Conservation (phyloP, 2,797 vertebrate species). For the Centropyge bicolor region DNA sequence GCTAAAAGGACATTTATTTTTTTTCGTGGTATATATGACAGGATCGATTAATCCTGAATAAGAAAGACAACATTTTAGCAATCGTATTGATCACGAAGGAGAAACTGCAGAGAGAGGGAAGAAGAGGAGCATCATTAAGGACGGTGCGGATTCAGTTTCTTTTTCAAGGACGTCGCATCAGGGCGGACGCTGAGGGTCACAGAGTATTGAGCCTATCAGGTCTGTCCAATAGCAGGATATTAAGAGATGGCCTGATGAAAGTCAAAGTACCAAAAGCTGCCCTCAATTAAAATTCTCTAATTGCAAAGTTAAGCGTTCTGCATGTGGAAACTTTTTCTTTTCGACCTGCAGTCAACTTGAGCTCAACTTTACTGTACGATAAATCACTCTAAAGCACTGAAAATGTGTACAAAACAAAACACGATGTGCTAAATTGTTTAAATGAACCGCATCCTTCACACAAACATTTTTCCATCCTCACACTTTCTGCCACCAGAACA, state of each 20-base stretch:
- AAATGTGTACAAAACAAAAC: not conserved
- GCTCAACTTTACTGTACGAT: not conserved
- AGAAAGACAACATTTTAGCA: not conserved
- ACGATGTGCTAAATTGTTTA: slow-evolving; percentile 2
- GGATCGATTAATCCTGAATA: slow-evolving; percentile 9
- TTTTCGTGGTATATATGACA: not conserved
- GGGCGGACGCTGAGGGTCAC: slow-evolving; percentile 41
- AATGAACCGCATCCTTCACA: slow-evolving; percentile 1
- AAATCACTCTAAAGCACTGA: not conserved
- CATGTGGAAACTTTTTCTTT: slow-evolving; percentile 7
- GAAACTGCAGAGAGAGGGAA: slow-evolving; percentile 34
- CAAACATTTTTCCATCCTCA: slow-evolving; percentile 4
- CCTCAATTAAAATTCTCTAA: slow-evolving; percentile 46
- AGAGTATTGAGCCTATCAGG: slow-evolving; percentile 46
- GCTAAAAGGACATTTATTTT: not conserved
- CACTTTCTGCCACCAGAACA: slow-evolving; percentile 56
- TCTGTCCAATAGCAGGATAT: slow-evolving; percentile 55
- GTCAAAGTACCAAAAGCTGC: slow-evolving; percentile 20
- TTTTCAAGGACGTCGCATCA: slow-evolving; percentile 60
- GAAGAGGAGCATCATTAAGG: slow-evolving; percentile 21
- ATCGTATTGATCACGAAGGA: slow-evolving; percentile 32
- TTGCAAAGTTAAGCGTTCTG: slow-evolving; percentile 10
- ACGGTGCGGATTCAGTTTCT: slow-evolving; percentile 58
- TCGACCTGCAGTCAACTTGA: not conserved
- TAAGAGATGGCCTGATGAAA: slow-evolving; percentile 51